Base-by-base conservation (phyloP, 2,113 vertebrate species). In the Carassius auratus region DNA sequence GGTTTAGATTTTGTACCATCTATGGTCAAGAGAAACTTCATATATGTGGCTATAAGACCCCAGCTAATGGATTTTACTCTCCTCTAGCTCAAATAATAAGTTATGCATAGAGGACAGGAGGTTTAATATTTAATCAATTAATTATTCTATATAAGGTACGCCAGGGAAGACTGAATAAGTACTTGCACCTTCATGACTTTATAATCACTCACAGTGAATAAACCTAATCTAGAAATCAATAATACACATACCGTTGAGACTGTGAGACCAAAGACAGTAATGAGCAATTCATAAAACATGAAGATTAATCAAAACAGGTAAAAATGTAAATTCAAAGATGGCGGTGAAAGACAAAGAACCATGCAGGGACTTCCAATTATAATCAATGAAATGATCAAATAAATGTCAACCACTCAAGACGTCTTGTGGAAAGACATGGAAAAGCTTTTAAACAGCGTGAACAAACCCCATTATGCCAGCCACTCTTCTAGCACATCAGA, bases 171-270 rank as follows among this genome's bases (percentile, higher is more conserved):
- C 76, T 66, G 79, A 84, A 84, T 85, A 87, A 77, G 84, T 88
- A 91, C 93, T 91, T 87, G 88, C 76, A 78, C 83, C 89, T 87
- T 85, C 64, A 2, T 48, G 87, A 84, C 78, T 90, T 89, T 77
- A 88, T 89, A 90, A 91, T 91, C 88, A 87, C 57, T 87, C 85
- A 69, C 88, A 68, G 88, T 86, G 90, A 89, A 90, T 89, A 90
- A 82, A 83, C 69, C 79, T 62, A 84, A 87, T 87, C 45, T 19
- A 74, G n/a, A 88, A 86, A 92, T 91, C 80, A 92, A 93, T 88
- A 91, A 73, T 52, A 79, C 62, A 83, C 48, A 80, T 74, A 12
- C 84, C 68, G 87, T 36, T 64, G 48, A 84, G 59, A 83, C n/a
- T 10, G 14, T 23, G 36, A 84, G 88, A 76, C 50, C n/a, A 1